phyloP scores from a whole-genome alignment of 1,140 invertebrate genomes.

The Anadara kagoshimensis region DNA sequence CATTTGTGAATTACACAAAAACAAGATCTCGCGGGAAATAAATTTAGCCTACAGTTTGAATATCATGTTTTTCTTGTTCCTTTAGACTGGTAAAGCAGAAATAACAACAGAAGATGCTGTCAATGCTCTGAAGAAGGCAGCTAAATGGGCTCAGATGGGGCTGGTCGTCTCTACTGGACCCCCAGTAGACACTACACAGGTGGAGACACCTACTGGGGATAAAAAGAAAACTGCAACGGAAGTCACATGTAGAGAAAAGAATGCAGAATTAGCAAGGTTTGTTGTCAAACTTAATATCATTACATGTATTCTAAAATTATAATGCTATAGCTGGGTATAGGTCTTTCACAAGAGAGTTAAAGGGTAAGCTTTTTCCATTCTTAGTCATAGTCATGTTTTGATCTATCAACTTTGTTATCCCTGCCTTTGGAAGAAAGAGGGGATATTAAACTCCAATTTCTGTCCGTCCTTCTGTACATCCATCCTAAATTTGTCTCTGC shows the following conservation, averaged over 20 bases:
- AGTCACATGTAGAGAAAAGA: conserved; percentile 71
- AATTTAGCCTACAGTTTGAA: too few species aligned
- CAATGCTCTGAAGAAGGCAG: conserved; percentile 67
- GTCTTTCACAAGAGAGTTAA: too few species aligned
- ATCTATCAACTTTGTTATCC: too few species aligned
- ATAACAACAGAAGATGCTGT: conserved; percentile 70
- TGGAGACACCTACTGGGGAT: conserved; percentile 55
- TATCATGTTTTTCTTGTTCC: neutral
- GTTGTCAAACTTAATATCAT: too few species aligned
- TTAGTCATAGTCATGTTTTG: too few species aligned
- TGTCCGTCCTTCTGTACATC: too few species aligned
- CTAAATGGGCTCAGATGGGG: conserved; percentile 72
- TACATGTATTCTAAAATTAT: neutral
- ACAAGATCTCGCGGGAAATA: too few species aligned
- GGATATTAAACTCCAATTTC: too few species aligned
- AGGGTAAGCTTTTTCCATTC: too few species aligned
- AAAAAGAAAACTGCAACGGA: conserved; percentile 69
- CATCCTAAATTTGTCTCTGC: too few species aligned
- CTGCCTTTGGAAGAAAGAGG: too few species aligned
- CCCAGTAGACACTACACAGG: conserved; percentile 60
- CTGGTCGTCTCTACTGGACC: conserved; percentile 71
- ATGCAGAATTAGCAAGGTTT: conserved; percentile 70
- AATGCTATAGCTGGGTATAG: neutral
- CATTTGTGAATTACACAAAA: too few species aligned
- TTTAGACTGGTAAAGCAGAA: conserved; percentile 62